Conservation (phyloP, 64 coral and sea anemone genomes). For the Montipora efflorescens region DNA sequence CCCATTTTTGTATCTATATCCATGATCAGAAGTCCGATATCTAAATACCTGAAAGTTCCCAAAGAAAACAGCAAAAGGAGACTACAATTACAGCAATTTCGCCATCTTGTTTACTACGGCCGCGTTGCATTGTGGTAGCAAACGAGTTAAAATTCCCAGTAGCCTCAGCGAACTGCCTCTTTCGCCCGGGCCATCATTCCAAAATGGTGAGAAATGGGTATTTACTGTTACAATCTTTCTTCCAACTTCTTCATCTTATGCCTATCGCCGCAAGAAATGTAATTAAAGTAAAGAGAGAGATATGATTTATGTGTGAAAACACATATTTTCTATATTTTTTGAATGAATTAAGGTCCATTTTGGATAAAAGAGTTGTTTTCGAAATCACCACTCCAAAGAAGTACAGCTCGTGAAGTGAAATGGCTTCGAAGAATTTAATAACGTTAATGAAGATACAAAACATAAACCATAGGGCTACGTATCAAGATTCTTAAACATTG, state of each 20-base stretch:
- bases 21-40: no score
- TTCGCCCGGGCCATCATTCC: constrained; percentile 63
- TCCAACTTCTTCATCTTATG: constrained; percentile 65
- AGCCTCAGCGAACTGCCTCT: constrained; percentile 69
- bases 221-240: constrained; percentile 8
- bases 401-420: no score
- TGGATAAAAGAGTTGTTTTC: neutral
- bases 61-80: no score
- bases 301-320: neutral
- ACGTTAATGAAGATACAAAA: no score
- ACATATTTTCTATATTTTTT: neutral
- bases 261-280: neutral
- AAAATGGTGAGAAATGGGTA: constrained; percentile 85
- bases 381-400: no score
- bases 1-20: no score
- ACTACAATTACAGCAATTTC: no score
- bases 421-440: no score
- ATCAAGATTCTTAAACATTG: no score
- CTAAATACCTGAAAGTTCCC: no score
- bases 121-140: constrained; percentile 66
- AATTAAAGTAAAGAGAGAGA: constrained; percentile 7
- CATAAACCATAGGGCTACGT: no score
- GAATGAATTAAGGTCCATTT: neutral
- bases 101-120: no score
- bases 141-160: constrained; percentile 47